A percentile compares a stretch with the other conserved stretches of the same genome.
Evolutionary conservation across 1,140 invertebrate species (phyloP).

Genomic region (Dolichoris vasculosae): DNA sequence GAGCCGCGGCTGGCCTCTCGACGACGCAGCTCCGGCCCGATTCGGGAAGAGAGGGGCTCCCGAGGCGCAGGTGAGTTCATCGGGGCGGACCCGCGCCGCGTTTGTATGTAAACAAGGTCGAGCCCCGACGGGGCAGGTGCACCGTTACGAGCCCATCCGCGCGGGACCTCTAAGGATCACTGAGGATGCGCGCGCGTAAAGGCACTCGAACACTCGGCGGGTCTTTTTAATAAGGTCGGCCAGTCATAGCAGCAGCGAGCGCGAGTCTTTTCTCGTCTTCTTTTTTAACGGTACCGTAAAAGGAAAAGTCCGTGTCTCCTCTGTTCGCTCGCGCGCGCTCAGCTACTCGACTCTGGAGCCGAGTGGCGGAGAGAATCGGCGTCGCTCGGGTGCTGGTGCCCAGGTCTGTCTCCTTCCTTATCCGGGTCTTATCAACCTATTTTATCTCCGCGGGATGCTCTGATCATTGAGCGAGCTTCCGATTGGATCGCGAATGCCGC

Average conservation of each 20-base stretch:
- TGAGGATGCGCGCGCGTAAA: neutral
- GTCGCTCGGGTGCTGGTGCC: neutral
- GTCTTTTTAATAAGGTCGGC: conserved; percentile 15
- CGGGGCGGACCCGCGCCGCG: neutral
- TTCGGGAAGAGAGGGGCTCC: neutral
- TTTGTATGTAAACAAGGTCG: conserved; percentile 5
- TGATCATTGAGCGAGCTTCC: neutral
- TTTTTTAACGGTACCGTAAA: conserved; percentile 41
- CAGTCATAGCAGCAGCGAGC: neutral
- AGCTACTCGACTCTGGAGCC: too few species aligned
- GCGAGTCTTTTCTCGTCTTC: neutral
- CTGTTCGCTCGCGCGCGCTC: neutral
- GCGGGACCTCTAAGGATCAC: neutral
- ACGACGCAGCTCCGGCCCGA: neutral
- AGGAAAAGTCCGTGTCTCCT: conserved; percentile 20
- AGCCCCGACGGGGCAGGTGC: neutral
- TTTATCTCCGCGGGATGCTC: neutral
- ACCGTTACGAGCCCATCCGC: neutral
- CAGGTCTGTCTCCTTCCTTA: neutral
- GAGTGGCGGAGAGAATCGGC: conserved; percentile 33
- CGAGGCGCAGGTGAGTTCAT: conserved; percentile 6
- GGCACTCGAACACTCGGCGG: neutral
- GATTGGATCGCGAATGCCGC: neutral
- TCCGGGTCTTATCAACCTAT: conserved; percentile 22
- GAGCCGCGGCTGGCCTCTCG: neutral